These are phyloP conservation scores for Phengaris alcon DNA, from an alignment of 2,888 invertebrate species.

Conservation along the genomic window DNA sequence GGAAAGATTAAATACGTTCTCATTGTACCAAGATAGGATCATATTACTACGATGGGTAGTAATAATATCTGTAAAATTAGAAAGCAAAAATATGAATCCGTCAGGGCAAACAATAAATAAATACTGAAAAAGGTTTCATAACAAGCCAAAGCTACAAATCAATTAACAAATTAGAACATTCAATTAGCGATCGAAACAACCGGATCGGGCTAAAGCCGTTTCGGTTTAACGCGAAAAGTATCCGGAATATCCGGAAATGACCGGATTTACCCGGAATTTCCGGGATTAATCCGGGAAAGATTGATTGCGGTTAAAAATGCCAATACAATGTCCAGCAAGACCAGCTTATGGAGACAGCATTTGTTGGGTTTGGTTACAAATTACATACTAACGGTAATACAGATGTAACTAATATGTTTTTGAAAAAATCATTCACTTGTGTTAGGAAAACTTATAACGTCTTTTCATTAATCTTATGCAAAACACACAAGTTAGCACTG, in stretches of 20 bases:
- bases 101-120: constrained; percentile 15
- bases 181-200: constrained; percentile 31
- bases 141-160: constrained; percentile 28
- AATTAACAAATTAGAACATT: constrained; percentile 30
- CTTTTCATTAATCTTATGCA: too few species aligned
- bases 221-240: constrained; percentile 31
- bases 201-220: constrained; percentile 30
- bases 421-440: not conserved
- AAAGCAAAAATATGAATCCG: not conserved
- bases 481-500: too few species aligned
- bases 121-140: constrained; percentile 12
- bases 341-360: not conserved
- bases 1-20: too few species aligned
- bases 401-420: not conserved
- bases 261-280: constrained; percentile 31
- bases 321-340: constrained; percentile 18
- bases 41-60: not conserved
- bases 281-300: constrained; percentile 43
- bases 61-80: not conserved
- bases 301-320: constrained; percentile 36
- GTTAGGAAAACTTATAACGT: too few species aligned
- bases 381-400: not conserved
- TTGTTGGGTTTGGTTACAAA: constrained; percentile 6
- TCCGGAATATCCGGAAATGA: constrained; percentile 28
- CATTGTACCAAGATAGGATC: not conserved